Percentiles rank a stretch among this genome's conserved stretches.
Evolutionary conservation across 2,888 invertebrate species (phyloP).

Genomic region (Cerastis leucographa): DNA sequence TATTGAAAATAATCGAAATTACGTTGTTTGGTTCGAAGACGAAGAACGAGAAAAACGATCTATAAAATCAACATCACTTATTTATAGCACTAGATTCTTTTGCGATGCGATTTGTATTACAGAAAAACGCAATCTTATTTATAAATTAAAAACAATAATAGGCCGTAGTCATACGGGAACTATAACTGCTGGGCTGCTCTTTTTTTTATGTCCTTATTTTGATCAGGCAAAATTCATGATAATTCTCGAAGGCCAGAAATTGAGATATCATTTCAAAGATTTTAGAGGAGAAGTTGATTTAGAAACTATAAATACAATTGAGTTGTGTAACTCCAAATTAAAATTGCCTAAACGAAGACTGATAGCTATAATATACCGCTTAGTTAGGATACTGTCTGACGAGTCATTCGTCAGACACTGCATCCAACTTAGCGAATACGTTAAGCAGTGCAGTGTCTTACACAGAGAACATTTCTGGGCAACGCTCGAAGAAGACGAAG

Average conservation of each 20-base stretch:
- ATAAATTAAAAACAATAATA: conserved; percentile 95
- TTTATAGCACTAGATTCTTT: conserved; percentile 94
- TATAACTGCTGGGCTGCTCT: conserved; percentile 95
- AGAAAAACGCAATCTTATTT: conserved; percentile 96
- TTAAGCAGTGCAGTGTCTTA: conserved; percentile 93
- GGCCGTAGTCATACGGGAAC: conserved; percentile 95
- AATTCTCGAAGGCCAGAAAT: conserved; percentile 90
- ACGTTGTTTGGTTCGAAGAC: conserved; percentile 95
- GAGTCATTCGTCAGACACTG: conserved; percentile 93
- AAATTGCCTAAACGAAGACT: conserved; percentile 92
- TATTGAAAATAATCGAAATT: conserved; percentile 92
- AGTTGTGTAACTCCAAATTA: conserved; percentile 93
- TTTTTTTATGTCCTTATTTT: conserved; percentile 91
- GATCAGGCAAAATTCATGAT: conserved; percentile 92
- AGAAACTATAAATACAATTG: background rate
- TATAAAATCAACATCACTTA: conserved; percentile 83
- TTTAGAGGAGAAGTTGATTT: conserved; percentile 4
- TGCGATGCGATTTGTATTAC: conserved; percentile 95
- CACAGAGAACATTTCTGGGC: conserved; percentile 40
- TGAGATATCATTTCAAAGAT: conserved; percentile 1
- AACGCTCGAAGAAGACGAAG: background rate
- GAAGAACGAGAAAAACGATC: conserved; percentile 90
- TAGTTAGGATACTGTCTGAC: conserved; percentile 93
- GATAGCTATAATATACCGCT: conserved; percentile 90
- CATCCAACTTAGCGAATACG: conserved; percentile 94